Percentiles rank a stretch among this genome's conserved stretches.
These are phyloP conservation scores for Melinopterus prodromus DNA, from an alignment of 2,888 invertebrate genomes.

Conservation along the genomic window DNA sequence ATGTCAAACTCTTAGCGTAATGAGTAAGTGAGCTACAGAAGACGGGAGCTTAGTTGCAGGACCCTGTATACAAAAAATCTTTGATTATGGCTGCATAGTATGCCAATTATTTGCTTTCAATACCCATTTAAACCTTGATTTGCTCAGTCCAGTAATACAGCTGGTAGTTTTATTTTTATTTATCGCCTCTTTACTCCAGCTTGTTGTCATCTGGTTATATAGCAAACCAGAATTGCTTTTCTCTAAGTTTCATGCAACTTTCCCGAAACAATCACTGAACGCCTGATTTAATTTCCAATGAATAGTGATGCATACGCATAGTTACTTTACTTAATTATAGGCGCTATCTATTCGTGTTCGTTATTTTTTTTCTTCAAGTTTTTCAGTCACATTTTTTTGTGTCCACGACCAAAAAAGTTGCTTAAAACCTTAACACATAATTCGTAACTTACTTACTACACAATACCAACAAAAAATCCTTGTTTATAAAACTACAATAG, in stretches of 20 bases:
- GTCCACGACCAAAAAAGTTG: too few relatives aligned
- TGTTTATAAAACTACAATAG: too few relatives aligned
- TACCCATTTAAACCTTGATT: neutral
- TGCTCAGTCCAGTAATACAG: neutral
- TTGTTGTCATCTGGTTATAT: neutral
- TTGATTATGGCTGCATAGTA: too few relatives aligned
- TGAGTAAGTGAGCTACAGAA: too few relatives aligned
- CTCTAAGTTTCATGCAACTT: neutral
- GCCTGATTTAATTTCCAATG: neutral
- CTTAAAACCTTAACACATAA: too few relatives aligned
- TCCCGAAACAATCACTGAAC: neutral
- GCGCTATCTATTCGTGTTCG: neutral
- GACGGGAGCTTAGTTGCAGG: too few relatives aligned
- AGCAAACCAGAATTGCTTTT: neutral
- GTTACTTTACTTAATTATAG: neutral
- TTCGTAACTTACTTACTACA: too few relatives aligned
- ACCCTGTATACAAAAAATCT: too few relatives aligned
- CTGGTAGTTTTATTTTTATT: neutral
- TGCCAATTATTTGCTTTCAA: neutral
- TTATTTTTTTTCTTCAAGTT: too few relatives aligned
- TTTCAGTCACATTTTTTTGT: too few relatives aligned
- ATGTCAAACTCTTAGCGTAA: too few relatives aligned
- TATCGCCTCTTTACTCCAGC: neutral
- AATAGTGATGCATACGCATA: neutral
- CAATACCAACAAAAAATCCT: too few relatives aligned